Evolutionary conservation across 2,113 vertebrate genomes (phyloP).

Genomic region (Xiphophorus hellerii): DNA sequence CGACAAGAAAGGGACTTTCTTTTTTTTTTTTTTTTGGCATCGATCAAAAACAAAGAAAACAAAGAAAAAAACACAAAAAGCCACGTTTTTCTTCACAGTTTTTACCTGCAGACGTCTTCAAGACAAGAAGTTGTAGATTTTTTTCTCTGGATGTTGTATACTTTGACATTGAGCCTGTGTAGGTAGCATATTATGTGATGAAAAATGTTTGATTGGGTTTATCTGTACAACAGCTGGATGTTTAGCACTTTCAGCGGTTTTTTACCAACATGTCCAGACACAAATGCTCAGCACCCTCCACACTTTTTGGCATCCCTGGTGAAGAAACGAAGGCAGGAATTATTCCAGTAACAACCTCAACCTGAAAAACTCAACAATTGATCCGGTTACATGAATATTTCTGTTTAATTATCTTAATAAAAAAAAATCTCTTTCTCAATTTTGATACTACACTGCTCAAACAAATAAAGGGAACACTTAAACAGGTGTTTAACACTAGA

Average conservation of each 20-base stretch:
- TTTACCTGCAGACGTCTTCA: conserved; percentile 6
- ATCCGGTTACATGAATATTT: no score
- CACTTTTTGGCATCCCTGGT: background rate
- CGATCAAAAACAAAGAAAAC: conserved; percentile 5
- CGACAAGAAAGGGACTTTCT: conserved; percentile 27
- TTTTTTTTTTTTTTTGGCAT: conserved; percentile 33
- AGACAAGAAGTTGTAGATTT: background rate
- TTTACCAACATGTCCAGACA: background rate
- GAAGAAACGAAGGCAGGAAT: background rate
- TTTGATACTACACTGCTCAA: no score
- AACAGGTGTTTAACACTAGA: no score
- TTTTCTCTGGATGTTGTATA: background rate
- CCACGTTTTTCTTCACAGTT: conserved; percentile 31
- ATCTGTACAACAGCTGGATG: background rate
- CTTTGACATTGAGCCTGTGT: background rate
- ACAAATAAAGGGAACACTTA: no score
- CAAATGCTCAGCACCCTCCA: background rate
- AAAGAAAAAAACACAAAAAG: background rate
- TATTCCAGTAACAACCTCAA: no score
- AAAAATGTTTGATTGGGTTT: background rate
- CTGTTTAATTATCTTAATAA: no score
- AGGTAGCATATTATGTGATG: background rate
- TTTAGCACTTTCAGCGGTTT: background rate
- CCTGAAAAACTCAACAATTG: no score
- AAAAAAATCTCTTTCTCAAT: no score